Evolutionary conservation across 2,113 vertebrate genomes (phyloP).

Genomic region (Cyprinodon tularosa): DNA sequence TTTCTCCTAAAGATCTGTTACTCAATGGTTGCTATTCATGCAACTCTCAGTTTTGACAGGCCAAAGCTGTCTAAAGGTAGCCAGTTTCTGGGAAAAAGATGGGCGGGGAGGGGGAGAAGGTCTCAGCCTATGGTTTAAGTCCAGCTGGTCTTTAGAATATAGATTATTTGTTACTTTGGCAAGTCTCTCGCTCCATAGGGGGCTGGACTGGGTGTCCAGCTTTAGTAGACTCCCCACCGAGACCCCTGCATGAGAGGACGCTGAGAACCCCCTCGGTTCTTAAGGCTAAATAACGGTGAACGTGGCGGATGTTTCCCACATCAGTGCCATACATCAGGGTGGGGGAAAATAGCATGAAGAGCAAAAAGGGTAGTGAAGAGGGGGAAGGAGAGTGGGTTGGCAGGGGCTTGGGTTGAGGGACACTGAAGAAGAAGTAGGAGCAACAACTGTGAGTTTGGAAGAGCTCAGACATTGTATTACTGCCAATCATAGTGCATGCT

Average conservation of each 20-base stretch:
- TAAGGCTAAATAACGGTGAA: conserved; percentile 66
- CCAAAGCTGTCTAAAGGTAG: conserved; percentile 65
- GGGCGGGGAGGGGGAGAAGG: conserved; percentile 57
- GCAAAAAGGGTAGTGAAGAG: conserved; percentile 41
- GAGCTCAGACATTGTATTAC: conserved; percentile 45
- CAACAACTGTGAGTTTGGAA: conserved; percentile 52
- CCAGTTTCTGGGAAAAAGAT: conserved; percentile 48
- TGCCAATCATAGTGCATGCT: conserved; percentile 58
- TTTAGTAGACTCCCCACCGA: conserved; percentile 68
- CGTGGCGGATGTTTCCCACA: conserved; percentile 63
- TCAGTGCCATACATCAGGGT: conserved; percentile 54
- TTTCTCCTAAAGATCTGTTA: conserved; percentile 59
- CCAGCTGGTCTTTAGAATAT: conserved; percentile 81
- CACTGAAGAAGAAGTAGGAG: conserved; percentile 39
- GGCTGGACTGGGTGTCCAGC: conserved; percentile 68
- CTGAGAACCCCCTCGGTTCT: conserved; percentile 60
- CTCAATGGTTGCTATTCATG: conserved; percentile 67
- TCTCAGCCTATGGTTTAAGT: conserved; percentile 68
- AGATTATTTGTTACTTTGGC: conserved; percentile 72
- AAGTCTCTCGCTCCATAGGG: conserved; percentile 64
- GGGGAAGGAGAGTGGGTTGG: conserved; percentile 23
- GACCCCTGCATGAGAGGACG: conserved; percentile 76
- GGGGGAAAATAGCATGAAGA: conserved; percentile 55
- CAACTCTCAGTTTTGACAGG: conserved; percentile 66
- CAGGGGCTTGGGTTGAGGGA: conserved; percentile 27